These are phyloP conservation scores for Lepidurus couesii DNA, from an alignment of 1,140 invertebrate genomes.

Conservation along the genomic window DNA sequence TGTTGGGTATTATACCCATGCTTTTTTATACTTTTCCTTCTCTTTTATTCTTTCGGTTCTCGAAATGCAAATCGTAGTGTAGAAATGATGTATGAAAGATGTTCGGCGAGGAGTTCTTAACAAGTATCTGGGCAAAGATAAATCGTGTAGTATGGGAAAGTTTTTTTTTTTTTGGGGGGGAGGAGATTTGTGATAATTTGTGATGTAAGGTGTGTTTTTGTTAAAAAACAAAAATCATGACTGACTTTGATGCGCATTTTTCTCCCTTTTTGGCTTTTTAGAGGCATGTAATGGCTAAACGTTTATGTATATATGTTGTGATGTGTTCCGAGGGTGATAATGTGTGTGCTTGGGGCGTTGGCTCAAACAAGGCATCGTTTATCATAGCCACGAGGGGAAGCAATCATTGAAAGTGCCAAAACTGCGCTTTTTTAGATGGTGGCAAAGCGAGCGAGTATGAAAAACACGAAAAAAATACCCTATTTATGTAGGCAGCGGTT, in stretches of 20 bases:
- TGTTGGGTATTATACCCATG: neutral
- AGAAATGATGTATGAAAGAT: no score
- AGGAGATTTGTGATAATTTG: neutral
- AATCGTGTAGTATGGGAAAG: neutral
- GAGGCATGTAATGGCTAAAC: constrained; percentile 14
- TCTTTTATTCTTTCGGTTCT: neutral
- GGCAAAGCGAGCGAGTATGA: neutral
- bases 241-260: neutral
- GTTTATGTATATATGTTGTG: constrained; percentile 1
- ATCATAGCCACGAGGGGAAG: constrained; percentile 18
- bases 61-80: no score
- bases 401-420: constrained; percentile 22
- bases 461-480: neutral
- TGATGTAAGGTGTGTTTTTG: neutral
- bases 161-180: neutral
- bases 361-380: constrained; percentile 21
- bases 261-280: neutral
- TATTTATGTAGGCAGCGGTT: neutral
- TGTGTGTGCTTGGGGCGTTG: constrained; percentile 20
- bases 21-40: neutral
- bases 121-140: neutral
- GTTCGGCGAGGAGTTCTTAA: no score
- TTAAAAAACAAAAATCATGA: neutral
- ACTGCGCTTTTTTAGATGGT: neutral
- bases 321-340: constrained; percentile 21